Conservation (phyloP, 2,113 vertebrate species). For the Sitta europaea region DNA sequence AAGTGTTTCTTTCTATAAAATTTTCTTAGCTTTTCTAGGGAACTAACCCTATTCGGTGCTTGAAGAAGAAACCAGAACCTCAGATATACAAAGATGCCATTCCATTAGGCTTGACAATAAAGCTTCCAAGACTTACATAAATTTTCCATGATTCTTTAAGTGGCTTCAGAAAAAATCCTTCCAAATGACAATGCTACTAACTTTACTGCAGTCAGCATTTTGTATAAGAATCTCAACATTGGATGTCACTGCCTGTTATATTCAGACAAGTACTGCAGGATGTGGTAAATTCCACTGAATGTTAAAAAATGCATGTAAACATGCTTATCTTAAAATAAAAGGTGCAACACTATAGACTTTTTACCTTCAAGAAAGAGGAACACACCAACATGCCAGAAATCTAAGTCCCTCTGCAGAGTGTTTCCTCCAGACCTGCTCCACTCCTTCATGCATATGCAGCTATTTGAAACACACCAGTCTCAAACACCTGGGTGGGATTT, state of each 20-base stretch:
- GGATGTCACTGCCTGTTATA: background rate
- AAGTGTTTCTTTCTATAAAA: background rate
- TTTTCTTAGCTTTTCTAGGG: background rate
- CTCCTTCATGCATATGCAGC: background rate
- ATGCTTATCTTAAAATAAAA: background rate
- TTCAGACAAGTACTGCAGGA: background rate
- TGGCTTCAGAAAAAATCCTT: background rate
- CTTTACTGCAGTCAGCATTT: background rate
- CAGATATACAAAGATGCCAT: background rate
- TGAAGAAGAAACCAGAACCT: background rate
- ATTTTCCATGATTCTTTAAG: background rate
- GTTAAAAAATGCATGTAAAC: background rate
- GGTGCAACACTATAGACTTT: background rate
- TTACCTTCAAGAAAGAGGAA: background rate
- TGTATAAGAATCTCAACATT: background rate
- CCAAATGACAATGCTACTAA: background rate
- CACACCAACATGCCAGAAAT: background rate
- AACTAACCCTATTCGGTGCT: background rate
- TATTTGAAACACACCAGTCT: background rate
- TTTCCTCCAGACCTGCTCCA: background rate
- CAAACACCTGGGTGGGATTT: background rate
- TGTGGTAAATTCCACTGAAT: background rate
- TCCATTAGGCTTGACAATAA: background rate
- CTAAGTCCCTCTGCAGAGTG: background rate
- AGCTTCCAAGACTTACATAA: background rate